Conservation (phyloP, 2,113 vertebrate genomes). For the human region GRCh38 chr21:36211501-36212000, state of each 20-base stretch:
- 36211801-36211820: neutral
- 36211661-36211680: too few relatives aligned
- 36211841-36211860: accelerated
- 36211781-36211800: neutral
- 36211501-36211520: neutral
- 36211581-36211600: slow-evolving; percentile 96
- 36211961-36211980: slow-evolving; percentile 83
- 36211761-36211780: accelerated
- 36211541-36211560: slow-evolving; percentile 87
- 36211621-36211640: slow-evolving; percentile 95
- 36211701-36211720: accelerated
- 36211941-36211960: neutral
- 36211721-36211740: too few relatives aligned
- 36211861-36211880: neutral
- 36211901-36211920: accelerated
- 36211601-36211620: slow-evolving; percentile 96
- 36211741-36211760: accelerated
- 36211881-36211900: neutral
- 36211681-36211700: accelerated
- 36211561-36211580: slow-evolving; percentile 91
- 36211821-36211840: neutral
- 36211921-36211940: neutral
- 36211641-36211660: slow-evolving; percentile 89
- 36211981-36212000: slow-evolving; percentile 84
- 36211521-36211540: neutral